Base-by-base conservation (phyloP, 1,140 invertebrate genomes). In the Ceratosolen fusciceps region DNA sequence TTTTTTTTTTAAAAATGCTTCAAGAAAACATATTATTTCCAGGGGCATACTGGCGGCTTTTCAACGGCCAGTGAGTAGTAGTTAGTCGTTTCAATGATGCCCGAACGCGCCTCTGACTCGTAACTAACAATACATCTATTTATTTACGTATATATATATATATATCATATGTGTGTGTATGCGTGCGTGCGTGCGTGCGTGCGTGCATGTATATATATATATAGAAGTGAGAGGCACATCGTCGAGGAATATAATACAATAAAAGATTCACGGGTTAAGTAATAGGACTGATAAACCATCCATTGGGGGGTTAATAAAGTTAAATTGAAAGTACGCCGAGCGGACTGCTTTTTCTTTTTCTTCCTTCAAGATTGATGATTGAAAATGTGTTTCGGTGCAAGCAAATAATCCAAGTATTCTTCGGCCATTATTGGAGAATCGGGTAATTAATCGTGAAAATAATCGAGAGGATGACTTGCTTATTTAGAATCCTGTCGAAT, bases 401-500 rank as follows among this genome's bases (percentile, higher is more conserved):
- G 77, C 60, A 26, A 62, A 79, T 79, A 75, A 75, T 75, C 78
- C 34, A 77, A 65, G 79, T 49, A 74, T 65, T 81, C 80, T 74
- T 79, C 78, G 77, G 75, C 77, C 56, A 80, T 80, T 60, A 74
- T 80, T 80, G 62, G 54, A 65, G 47, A 71, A 72, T 76, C 47
- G 73, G 74, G 67, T 74, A 80, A 76, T 80, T 76, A 80, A 80
- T 80, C 79, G 79, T 76, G 74, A 80, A 80, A 80, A 76, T 80
- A 80, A 80, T 80, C 79, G 74, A 80, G 79, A 72, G 79, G 74
- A 80, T 80, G 79, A 80, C 79, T 80, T 56, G 79, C 79, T 80
- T 80, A 77, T 80, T 80, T 76, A 80, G 79, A 80, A 80, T 80
- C 79, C 74, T 77, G 79, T 80, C 74, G 79, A 80, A 80, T 80